Evolutionary conservation across 2,113 vertebrate genomes (phyloP), one percentile per base, ranked within the genome.

Genomic region (Etheostoma cragini): DNA sequence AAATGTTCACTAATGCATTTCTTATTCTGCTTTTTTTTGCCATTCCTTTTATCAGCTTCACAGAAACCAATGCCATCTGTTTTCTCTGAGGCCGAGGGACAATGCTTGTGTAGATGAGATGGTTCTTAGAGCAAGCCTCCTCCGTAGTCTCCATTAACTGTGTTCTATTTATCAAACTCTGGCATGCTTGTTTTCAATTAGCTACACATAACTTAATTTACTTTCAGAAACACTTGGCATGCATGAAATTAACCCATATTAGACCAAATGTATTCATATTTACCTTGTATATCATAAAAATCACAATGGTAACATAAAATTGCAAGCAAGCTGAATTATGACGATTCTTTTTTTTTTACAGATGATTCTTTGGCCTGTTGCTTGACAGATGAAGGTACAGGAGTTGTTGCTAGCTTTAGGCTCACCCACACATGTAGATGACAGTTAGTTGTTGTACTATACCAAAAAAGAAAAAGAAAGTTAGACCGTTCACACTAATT

Each of bases 41-140:
- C 33, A 42, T 71, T 22, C 80, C 67, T 81, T 78, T 83, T 76
- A 75, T 76, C 54, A 33, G 68, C 79, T 82, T 80, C 69, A 81
- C 72, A 78, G 56, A 24, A 64, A 62, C 38, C 26, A 52, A 54
- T 21, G 35, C 86, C 88, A 88, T 88, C 84, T 86, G 89, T 88
- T 90, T 76, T 65, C 76, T 80, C 65, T 80, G 56, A 81, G 84
- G 73, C 78, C 61, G 70, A 65, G 74, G 63, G 76, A 86, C 84
- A 86, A 86, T 82, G 33, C 66, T 60, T 52, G 46, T 24, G 35
- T 67, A 54, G 61, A 84, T 68, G 64, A 75, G 69, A 53, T 49
- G 61, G 45, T 82, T 67, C 61, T 84, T n/a, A 49, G 75, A 76
- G 76, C 52, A 22, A 24, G 49, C 21, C 62, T 47, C 30, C 61